Evolutionary conservation across 2,797 vertebrate genomes (phyloP).

Genomic region (Thunnus albacares): DNA sequence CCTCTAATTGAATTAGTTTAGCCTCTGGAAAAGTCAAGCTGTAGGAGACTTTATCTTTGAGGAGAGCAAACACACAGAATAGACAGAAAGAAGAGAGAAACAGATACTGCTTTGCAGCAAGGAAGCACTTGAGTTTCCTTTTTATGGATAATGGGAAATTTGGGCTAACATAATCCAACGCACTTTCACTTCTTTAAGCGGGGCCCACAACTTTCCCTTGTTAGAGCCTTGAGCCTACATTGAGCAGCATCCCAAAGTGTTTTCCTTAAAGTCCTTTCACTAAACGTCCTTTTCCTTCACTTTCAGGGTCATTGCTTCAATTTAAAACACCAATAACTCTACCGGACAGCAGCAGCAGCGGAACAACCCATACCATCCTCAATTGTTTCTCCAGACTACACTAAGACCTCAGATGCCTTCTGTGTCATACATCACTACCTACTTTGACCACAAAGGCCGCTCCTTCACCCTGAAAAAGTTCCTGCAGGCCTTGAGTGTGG

Average conservation of each 20-base stretch:
- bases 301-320: not conserved
- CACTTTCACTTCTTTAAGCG: constrained; percentile 10
- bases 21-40: constrained; percentile 72
- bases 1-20: constrained; percentile 77
- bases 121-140: constrained; percentile 27
- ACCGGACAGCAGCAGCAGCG: not conserved
- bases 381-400: constrained; percentile 17
- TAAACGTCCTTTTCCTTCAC: not conserved
- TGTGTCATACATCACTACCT: constrained; percentile 1
- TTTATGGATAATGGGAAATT: constrained; percentile 44
- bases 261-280: not conserved
- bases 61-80: constrained; percentile 57
- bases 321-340: not conserved
- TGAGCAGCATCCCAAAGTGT: not conserved
- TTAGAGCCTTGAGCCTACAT: not conserved
- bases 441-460: constrained; percentile 13
- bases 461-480: not conserved
- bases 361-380: not conserved
- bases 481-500: constrained; percentile 13
- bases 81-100: constrained; percentile 44
- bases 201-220: constrained; percentile 9
- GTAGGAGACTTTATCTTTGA: constrained; percentile 68
- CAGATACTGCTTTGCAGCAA: constrained; percentile 36
- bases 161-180: constrained; percentile 35
- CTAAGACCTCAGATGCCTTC: not conserved